Percentiles rank a stretch among this genome's conserved stretches.
These are phyloP conservation scores for Drusus annulatus DNA, from an alignment of 1,140 invertebrate species.

Conservation along the genomic window DNA sequence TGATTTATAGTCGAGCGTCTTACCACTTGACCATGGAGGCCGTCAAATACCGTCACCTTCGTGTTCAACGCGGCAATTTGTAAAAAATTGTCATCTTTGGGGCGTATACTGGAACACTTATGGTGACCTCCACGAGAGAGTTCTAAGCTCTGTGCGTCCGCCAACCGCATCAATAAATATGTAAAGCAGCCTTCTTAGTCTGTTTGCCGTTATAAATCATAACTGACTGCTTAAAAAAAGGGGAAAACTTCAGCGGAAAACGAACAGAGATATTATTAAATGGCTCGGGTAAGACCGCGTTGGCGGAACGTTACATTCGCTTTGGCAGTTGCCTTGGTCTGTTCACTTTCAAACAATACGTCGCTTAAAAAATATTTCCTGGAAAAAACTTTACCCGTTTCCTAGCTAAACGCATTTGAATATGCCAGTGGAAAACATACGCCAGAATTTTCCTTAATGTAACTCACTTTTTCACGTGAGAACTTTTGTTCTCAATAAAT, in stretches of 20 bases:
- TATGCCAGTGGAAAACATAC: no score
- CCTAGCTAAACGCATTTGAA: no score
- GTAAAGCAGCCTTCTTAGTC: conserved; percentile 31
- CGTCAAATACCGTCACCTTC: no score
- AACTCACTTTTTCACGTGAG: no score
- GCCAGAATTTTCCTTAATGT: no score
- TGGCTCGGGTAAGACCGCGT: conserved; percentile 32
- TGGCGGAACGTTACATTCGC: conserved; percentile 22
- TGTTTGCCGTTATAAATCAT: conserved; percentile 47
- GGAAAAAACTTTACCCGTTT: no score
- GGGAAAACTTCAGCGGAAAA: conserved; percentile 29
- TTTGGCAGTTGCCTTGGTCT: not conserved
- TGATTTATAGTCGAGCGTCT: no score
- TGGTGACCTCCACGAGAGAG: not conserved
- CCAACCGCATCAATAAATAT: conserved; percentile 48
- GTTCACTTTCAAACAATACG: not conserved
- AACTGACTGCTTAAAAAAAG: conserved; percentile 40
- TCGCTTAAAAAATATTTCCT: not conserved
- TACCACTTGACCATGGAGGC: no score
- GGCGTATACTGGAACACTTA: not conserved
- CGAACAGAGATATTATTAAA: conserved; percentile 42
- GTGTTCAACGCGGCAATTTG: no score
- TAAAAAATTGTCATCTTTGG: no score
- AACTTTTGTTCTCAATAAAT: no score
- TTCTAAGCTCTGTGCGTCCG: not conserved